Percentiles rank a stretch among this genome's conserved stretches.
These are phyloP conservation scores for Tamias sibiricus DNA, from an alignment of 2,113 vertebrate species.

Conservation along the genomic window DNA sequence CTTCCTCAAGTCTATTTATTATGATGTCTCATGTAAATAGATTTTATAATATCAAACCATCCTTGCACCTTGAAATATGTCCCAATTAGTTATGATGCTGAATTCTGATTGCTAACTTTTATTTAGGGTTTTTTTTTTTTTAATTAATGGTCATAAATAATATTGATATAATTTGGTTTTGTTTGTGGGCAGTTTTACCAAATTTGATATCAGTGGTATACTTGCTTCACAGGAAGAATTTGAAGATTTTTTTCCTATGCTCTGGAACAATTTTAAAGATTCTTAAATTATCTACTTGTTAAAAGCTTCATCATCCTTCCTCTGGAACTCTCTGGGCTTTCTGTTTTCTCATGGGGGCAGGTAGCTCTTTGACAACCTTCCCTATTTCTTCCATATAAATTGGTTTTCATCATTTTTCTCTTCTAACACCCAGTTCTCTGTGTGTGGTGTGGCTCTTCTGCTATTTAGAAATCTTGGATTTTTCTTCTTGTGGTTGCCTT, in stretches of 20 bases:
- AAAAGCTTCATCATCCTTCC: neutral
- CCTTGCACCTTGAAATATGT: neutral
- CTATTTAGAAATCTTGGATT: conserved; percentile 29
- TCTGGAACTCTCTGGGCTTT: neutral
- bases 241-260: neutral
- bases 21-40: neutral
- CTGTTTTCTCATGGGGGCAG: neutral
- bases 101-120: neutral
- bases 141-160: neutral
- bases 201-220: neutral
- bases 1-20: neutral
- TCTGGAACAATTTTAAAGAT: neutral
- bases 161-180: neutral
- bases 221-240: neutral
- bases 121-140: neutral
- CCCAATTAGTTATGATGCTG: neutral
- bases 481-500: conserved; percentile 18
- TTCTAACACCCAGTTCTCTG: neutral
- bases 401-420: neutral
- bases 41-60: neutral
- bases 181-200: neutral
- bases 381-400: neutral
- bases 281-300: neutral
- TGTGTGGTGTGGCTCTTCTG: neutral
- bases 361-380: neutral